phyloP scores from a whole-genome alignment of 2,113 vertebrate genomes.

The Anarrhichthys ocellatus region DNA sequence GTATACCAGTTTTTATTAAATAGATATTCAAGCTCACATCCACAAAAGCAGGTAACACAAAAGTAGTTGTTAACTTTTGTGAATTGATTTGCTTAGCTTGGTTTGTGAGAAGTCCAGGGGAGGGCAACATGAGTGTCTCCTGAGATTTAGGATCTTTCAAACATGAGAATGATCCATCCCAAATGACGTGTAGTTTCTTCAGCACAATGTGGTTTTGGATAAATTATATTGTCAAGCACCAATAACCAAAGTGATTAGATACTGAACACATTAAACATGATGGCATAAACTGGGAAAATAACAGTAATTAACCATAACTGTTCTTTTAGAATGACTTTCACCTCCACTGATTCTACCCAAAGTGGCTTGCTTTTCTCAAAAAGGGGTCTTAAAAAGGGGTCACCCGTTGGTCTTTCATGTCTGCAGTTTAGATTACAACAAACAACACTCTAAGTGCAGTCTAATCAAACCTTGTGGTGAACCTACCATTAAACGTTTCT shows the following conservation, averaged over 20 bases:
- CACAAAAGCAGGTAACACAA: neutral
- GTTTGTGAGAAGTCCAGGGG: no score
- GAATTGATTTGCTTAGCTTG: neutral
- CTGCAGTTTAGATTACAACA: constrained; percentile 31
- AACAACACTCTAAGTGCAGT: constrained; percentile 2
- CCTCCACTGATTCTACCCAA: neutral
- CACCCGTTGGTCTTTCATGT: constrained; percentile 31
- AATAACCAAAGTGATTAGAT: neutral
- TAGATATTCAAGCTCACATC: neutral
- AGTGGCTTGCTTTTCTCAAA: constrained; percentile 17
- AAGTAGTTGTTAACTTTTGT: neutral
- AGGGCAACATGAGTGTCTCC: neutral
- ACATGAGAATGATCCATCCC: neutral
- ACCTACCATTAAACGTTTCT: constrained; percentile 31
- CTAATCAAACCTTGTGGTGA: constrained; percentile 24
- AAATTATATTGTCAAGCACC: neutral
- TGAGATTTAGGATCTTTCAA: neutral
- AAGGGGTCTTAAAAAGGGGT: constrained; percentile 20
- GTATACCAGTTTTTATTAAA: constrained; percentile 5
- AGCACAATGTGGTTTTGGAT: neutral
- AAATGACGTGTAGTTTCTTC: neutral
- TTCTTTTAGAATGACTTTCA: constrained; percentile 11
- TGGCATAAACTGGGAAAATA: neutral
- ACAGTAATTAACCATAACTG: neutral
- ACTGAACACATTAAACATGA: neutral